Conservation (phyloP, 2,797 vertebrate genomes). For the Distichodus sexfasciatus region DNA sequence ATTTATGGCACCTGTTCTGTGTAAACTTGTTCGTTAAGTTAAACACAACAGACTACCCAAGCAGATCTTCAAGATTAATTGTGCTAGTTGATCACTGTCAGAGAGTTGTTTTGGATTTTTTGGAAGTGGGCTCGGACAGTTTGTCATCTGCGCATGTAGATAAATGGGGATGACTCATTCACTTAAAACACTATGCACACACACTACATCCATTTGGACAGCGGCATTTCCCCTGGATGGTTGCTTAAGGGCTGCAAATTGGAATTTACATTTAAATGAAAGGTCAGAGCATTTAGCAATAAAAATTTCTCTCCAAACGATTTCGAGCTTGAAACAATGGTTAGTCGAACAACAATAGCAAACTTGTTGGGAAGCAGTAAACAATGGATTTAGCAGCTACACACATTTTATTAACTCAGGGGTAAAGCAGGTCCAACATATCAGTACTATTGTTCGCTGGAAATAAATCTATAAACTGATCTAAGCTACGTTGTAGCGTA, state of each 20-base stretch:
- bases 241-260: conserved; percentile 48
- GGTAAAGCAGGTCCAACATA: not conserved
- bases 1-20: conserved; percentile 61
- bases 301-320: not conserved
- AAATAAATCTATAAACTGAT: not conserved
- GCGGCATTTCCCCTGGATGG: conserved; percentile 26
- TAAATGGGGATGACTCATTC: conserved; percentile 34
- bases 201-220: conserved; percentile 32
- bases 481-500: not conserved
- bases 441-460: not conserved
- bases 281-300: conserved; percentile 55
- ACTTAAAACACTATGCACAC: conserved; percentile 8
- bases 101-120: conserved; percentile 51
- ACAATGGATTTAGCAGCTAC: conserved; percentile 1
- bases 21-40: conserved; percentile 58
- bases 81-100: conserved; percentile 66
- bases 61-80: conserved; percentile 59
- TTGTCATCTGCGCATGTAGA: conserved; percentile 42
- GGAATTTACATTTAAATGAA: conserved; percentile 54
- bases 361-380: not conserved
- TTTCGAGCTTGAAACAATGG: not conserved
- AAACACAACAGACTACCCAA: conserved; percentile 55
- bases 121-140: conserved; percentile 39
- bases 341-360: not conserved
- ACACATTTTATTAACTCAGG: not conserved